These are phyloP conservation scores for Decapterus maruadsi DNA, from an alignment of 2,797 vertebrate species.

Conservation along the genomic window DNA sequence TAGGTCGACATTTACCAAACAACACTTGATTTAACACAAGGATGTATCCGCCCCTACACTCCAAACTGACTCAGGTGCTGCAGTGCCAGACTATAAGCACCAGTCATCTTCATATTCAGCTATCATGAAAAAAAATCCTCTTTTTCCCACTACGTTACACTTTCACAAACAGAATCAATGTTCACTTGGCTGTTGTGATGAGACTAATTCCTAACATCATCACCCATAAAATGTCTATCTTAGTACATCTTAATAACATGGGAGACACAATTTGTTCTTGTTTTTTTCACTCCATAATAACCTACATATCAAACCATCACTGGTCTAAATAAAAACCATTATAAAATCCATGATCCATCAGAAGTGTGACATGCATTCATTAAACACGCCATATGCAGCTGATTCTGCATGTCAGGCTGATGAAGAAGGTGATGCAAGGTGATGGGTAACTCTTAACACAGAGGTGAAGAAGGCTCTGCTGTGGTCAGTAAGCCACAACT, in stretches of 20 bases:
- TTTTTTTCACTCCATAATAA: too few species aligned
- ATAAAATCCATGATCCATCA: background rate
- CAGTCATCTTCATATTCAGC: background rate
- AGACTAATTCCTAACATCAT: background rate
- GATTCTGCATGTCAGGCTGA: background rate
- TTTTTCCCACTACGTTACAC: too few species aligned
- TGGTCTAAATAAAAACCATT: background rate
- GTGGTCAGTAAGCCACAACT: background rate
- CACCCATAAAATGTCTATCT: background rate
- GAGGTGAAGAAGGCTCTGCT: background rate
- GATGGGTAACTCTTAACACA: background rate
- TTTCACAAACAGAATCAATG: background rate
- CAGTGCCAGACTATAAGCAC: background rate
- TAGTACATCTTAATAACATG: background rate
- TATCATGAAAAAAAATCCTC: background rate
- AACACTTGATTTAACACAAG: background rate
- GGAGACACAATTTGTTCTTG: background rate
- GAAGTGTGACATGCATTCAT: background rate
- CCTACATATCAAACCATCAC: background rate
- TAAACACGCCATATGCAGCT: background rate
- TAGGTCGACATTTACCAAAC: background rate
- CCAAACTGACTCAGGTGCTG: background rate
- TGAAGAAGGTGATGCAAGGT: background rate
- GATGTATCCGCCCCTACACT: too few species aligned
- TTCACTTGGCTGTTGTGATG: background rate